A percentile compares a stretch with the other conserved stretches of the same genome.
Conservation (phyloP, 2,113 vertebrate genomes). For the Gymnocephalus cernua region DNA sequence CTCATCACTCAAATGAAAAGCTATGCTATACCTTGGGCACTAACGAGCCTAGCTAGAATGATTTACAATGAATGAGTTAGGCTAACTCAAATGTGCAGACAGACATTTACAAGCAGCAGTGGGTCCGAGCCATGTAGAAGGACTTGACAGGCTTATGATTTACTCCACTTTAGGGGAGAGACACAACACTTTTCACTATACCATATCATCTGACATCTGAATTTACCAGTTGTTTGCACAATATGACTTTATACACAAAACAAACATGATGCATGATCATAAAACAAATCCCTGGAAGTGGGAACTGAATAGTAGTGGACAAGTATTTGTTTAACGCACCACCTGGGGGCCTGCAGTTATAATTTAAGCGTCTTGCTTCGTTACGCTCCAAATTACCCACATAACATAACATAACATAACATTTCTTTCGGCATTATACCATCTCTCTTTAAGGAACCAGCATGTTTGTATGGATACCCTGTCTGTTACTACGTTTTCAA, state of each 20-base stretch:
- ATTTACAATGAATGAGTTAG: conserved; percentile 8
- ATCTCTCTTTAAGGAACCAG: neutral
- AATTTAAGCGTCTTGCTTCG: neutral
- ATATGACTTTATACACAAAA: neutral
- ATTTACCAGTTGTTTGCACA: neutral
- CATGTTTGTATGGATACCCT: neutral
- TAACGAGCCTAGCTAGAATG: neutral
- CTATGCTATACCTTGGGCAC: neutral
- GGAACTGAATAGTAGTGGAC: neutral
- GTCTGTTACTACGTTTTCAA: neutral
- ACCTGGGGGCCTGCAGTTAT: neutral
- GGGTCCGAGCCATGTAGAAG: neutral
- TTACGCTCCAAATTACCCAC: conserved; percentile 16
- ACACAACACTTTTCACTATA: neutral
- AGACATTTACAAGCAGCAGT: neutral
- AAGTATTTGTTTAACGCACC: neutral
- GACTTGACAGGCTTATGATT: neutral
- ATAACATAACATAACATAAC: no score
- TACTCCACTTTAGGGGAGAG: neutral
- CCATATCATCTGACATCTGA: neutral
- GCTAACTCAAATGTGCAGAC: neutral
- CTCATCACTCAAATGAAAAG: conserved; percentile 5
- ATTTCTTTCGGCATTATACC: conserved; percentile 7
- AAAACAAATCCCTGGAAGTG: neutral
- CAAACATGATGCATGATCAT: neutral